Evolutionary conservation across 1,140 invertebrate genomes (phyloP).

Genomic region (Dysdera silvatica): DNA sequence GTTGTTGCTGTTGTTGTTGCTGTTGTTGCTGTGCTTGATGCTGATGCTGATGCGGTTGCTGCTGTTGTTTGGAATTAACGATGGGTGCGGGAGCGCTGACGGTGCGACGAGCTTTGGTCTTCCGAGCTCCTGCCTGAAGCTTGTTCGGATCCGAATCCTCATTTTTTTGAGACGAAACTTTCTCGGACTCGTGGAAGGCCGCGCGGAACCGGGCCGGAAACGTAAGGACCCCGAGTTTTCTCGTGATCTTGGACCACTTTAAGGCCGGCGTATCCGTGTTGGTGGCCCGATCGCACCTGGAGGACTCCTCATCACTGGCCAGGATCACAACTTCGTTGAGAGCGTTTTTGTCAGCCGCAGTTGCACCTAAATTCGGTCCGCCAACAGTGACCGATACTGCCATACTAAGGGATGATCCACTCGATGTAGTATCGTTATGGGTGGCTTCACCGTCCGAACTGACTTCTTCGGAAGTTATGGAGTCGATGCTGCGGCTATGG

Average conservation of each 20-base stretch:
- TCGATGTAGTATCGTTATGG: constrained; percentile 23
- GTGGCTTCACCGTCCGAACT: constrained; percentile 27
- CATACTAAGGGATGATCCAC: constrained; percentile 12
- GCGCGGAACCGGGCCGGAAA: constrained; percentile 16
- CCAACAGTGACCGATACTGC: not conserved
- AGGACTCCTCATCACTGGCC: constrained; percentile 19
- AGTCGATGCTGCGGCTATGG: constrained; percentile 29
- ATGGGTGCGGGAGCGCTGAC: constrained; percentile 26
- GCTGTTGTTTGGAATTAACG: constrained; percentile 12
- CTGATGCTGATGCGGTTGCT: too few relatives aligned
- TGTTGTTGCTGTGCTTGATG: too few relatives aligned
- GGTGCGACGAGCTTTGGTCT: constrained; percentile 24
- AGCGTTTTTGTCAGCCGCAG: not conserved
- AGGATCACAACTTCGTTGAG: constrained; percentile 4
- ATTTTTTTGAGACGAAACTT: not conserved
- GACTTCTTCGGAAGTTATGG: constrained; percentile 27
- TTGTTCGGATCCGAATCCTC: not conserved
- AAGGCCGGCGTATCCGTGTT: constrained; percentile 29
- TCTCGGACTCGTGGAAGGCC: constrained; percentile 18
- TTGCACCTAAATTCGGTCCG: not conserved
- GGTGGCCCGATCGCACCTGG: constrained; percentile 23
- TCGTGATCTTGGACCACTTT: constrained; percentile 25
- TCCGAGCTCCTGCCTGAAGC: constrained; percentile 7
- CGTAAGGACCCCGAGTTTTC: constrained; percentile 11
- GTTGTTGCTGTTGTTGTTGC: too few relatives aligned